A percentile compares a stretch with the other conserved stretches of the same genome.
Evolutionary conservation across 1,140 invertebrate species (phyloP).

Genomic region (Hyphantria cunea): DNA sequence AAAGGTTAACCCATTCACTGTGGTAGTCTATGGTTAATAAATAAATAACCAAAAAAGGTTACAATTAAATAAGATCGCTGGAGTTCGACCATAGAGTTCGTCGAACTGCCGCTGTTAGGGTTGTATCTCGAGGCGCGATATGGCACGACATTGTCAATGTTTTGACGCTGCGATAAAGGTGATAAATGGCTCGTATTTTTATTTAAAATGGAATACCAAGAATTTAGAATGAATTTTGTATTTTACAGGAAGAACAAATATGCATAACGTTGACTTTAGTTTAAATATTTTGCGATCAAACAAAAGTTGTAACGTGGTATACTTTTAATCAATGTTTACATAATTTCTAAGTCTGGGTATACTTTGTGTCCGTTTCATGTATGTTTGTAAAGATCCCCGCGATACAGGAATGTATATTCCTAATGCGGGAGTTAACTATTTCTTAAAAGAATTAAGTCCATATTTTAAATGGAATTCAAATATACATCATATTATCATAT

Average conservation of each 20-base stretch:
- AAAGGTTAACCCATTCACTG: constrained; percentile 15
- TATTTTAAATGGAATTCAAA: too few species aligned
- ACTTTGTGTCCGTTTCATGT: too few species aligned
- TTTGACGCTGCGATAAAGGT: constrained; percentile 5
- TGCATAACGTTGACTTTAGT: too few species aligned
- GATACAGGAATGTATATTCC: too few species aligned
- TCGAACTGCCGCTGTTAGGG: constrained; percentile 9
- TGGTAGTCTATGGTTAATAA: constrained; percentile 18
- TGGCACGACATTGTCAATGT: not conserved
- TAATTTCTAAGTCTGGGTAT: too few species aligned
- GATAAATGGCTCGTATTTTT: not conserved
- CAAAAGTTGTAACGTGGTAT: too few species aligned
- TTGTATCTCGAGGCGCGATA: not conserved
- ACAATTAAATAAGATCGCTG: constrained; percentile 10
- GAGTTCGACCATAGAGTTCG: constrained; percentile 4
- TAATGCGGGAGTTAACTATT: too few species aligned
- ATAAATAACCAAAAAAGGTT: constrained; percentile 26
- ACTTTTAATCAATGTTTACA: too few species aligned
- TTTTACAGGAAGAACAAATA: not conserved
- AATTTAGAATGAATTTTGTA: not conserved
- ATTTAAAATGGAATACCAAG: not conserved
- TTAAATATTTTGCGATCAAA: too few species aligned
- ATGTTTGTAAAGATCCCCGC: too few species aligned
- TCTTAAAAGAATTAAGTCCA: too few species aligned
- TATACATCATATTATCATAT: too few species aligned